Evolutionary conservation across 2,888 invertebrate genomes (phyloP).

Genomic region (Atrina japonica): DNA sequence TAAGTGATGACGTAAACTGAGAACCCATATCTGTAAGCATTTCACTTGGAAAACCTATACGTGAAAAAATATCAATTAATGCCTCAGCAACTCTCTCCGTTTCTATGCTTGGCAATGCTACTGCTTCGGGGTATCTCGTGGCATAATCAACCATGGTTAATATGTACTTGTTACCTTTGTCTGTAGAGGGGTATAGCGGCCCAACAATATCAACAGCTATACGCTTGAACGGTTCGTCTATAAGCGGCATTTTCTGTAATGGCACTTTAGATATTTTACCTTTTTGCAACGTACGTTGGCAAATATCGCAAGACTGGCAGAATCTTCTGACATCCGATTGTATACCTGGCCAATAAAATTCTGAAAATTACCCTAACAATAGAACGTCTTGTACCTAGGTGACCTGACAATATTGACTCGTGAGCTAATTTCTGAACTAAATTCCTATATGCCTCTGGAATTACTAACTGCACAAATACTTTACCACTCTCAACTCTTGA

Average conservation of each 20-base stretch:
- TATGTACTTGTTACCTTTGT: too few relatives aligned
- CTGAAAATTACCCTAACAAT: constrained; percentile 25
- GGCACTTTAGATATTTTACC: constrained; percentile 41
- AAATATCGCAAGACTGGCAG: constrained; percentile 52
- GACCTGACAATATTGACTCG: constrained; percentile 42
- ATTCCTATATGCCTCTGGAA: constrained; percentile 23
- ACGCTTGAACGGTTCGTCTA: constrained; percentile 49
- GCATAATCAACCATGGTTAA: too few relatives aligned
- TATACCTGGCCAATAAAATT: constrained; percentile 55
- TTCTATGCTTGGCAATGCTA: too few relatives aligned
- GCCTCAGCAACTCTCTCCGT: too few relatives aligned
- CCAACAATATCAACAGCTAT: constrained; percentile 55
- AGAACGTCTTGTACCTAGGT: constrained; percentile 34
- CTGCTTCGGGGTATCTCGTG: too few relatives aligned
- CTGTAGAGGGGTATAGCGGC: constrained; percentile 12
- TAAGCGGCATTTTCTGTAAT: constrained; percentile 41
- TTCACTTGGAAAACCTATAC: too few relatives aligned
- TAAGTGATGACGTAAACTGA: too few relatives aligned
- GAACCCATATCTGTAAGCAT: too few relatives aligned
- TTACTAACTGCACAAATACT: constrained; percentile 40
- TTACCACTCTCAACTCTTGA: constrained; percentile 5
- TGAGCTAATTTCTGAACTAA: constrained; percentile 41
- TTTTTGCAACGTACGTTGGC: constrained; percentile 44
- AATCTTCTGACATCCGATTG: constrained; percentile 33
- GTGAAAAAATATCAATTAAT: too few relatives aligned